Base-by-base conservation (phyloP, 2,113 vertebrate genomes). In the Coturnix japonica region DNA sequence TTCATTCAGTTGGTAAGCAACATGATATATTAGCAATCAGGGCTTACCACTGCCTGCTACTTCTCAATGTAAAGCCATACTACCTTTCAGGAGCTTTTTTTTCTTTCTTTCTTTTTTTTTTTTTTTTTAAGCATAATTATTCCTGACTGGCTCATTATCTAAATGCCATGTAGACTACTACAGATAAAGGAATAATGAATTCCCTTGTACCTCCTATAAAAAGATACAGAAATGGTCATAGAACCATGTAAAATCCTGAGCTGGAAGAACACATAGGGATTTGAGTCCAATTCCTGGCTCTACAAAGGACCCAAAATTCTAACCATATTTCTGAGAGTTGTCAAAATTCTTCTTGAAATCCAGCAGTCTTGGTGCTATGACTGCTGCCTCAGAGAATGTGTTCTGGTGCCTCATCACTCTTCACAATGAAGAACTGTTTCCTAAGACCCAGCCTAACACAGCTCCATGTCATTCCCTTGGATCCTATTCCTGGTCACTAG, bases 131-230 rank as follows among this genome's bases (percentile, higher is more conserved):
- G 46, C 4, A 8, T 49, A 71, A 73, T 71, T 72, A 65, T 65
- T 88, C 39, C 28, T 83, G 66, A 31, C 8, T 31, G 15, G 41
- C 13, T 91, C 28, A 89, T 64, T 41, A 77, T 79, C 43, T 81
- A 78, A 69, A 84, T 72, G 57, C 5, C 44, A 75, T 35, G 33
- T 8, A 28, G 4, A 9, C 43, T 90, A 75, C 5, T 73, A 79
- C 11, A 87, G 84, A 67, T n/a, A 74, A 0, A 76, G 25, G 25
- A 14, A 31, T 35, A 59, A 51, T 54, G 20, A 71, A 67, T 66
- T 78, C 9, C 20, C 13, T 83, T 63, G 14, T 77, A 98, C 95
- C 97, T 98, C 96, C 87, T 41, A 98, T 96, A 95, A 98, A 98
- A 94, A 95, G 39, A 37, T 54, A 97, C 87, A 66, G 95, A 96